Evolutionary conservation across 1,140 invertebrate genomes (phyloP).

Genomic region (Musca vetustissima): DNA sequence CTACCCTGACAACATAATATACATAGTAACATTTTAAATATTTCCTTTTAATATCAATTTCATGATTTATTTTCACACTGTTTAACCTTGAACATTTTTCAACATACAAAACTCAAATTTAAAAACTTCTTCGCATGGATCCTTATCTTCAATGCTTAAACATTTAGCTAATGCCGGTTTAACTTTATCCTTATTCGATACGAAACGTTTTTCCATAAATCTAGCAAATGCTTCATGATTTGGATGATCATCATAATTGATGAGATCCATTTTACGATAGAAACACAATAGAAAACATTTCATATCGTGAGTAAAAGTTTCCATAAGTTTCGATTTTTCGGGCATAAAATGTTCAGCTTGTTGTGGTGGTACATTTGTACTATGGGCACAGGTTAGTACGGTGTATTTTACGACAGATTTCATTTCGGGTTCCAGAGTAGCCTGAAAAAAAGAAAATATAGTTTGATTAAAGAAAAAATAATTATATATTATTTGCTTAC

Average conservation of each 20-base stretch:
- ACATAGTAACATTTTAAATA: too few relatives aligned
- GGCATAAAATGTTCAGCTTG: not conserved
- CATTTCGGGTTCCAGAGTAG: not conserved
- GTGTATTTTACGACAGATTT: too few relatives aligned
- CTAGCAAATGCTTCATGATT: not conserved
- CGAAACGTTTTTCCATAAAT: not conserved
- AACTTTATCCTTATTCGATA: not conserved
- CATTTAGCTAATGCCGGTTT: not conserved
- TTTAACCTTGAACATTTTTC: too few relatives aligned
- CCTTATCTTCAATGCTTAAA: not conserved
- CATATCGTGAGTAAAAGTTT: not conserved
- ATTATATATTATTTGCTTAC: too few relatives aligned
- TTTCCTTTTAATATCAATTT: too few relatives aligned
- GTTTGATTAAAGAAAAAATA: too few relatives aligned
- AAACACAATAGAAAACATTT: constrained; percentile 4
- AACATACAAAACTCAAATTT: not conserved
- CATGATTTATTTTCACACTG: too few relatives aligned
- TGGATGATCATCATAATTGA: not conserved
- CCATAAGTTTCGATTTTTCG: too few relatives aligned
- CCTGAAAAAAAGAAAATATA: too few relatives aligned
- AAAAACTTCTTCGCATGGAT: not conserved
- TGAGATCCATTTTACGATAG: not conserved
- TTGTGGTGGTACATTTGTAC: too few relatives aligned
- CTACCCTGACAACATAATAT: too few relatives aligned
- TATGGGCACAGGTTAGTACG: too few relatives aligned